Evolutionary conservation across 1,140 invertebrate species (phyloP).

Genomic region (Batillaria attramentaria): DNA sequence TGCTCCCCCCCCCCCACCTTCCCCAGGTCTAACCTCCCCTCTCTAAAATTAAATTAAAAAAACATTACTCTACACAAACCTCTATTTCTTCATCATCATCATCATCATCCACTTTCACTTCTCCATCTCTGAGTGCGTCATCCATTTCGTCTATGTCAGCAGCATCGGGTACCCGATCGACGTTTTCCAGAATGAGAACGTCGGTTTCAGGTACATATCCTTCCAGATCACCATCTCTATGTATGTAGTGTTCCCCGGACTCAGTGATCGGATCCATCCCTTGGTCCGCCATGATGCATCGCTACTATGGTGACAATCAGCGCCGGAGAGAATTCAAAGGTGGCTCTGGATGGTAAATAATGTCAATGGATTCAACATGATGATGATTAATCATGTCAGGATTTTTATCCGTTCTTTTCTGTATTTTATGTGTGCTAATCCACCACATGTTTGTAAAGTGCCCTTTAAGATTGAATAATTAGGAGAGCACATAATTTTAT

Average conservation of each 20-base stretch:
- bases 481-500: neutral
- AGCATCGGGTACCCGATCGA: neutral
- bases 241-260: neutral
- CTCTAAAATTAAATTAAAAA: constrained; percentile 6
- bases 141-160: neutral
- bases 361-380: neutral
- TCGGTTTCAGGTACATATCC: constrained; percentile 7
- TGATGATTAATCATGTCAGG: neutral
- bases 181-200: constrained; percentile 23
- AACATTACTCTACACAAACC: constrained; percentile 23
- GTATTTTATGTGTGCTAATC: neutral
- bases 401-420: neutral
- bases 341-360: no score
- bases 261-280: neutral
- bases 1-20: no score
- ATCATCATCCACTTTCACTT: constrained; percentile 5
- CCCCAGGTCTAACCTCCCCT: no score
- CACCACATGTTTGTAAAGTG: neutral
- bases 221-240: constrained; percentile 20
- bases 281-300: constrained; percentile 23
- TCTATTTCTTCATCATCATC: constrained; percentile 8
- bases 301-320: constrained; percentile 29
- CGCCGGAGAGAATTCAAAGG: no score
- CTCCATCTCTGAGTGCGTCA: neutral
- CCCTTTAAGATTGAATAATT: neutral